Base-by-base conservation (phyloP, 2,888 invertebrate species). In the Drosophila mimetica region DNA sequence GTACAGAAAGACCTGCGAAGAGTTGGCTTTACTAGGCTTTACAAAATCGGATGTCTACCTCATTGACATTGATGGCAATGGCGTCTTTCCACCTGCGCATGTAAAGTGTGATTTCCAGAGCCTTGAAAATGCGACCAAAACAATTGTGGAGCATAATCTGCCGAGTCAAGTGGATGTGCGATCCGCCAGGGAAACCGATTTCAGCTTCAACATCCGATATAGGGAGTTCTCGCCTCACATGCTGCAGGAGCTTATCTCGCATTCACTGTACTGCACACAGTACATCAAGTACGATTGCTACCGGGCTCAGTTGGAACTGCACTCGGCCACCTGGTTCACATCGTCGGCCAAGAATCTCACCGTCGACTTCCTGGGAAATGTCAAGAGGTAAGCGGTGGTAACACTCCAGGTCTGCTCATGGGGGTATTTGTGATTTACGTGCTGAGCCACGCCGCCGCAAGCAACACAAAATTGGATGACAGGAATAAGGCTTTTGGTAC, bases 61-160 rank as follows among this genome's bases (percentile, higher is more conserved):
- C 46, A 97, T 98, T 80, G 98, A 98, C 89, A 97, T 98, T 55
- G 98, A 98, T 89, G 97, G 98, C 0, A 97, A 97, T 89, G 98
- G 98, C 0, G 94, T 96, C 63, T 96, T 97, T 89, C 97, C 97
- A 3, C 98, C 98, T 0, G 97, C 97, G 0, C 95, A 97, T 86
- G 98, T 98, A 0, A 95, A 97, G 84, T 98, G 98, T 90, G 96
- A 97, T 89, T 98, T 98, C 90, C 97, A 97, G 89, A 96, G 96
- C 41, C 93, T 96, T 82, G 96, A 96, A 66, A 96, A 97, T 89
- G 94, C 95, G 0, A 96, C 96, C 0, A 97, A 97, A 75, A 96
- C 96, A 4, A 97, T 97, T 75, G 97, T 98, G 0, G 97, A 97
- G 89, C 97, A 97, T 89, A 97, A 97, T 92, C 91, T 98, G 39